Percentiles rank a stretch among this genome's conserved stretches.
These are phyloP conservation scores for Solea solea DNA, from an alignment of 2,113 vertebrate genomes.

Conservation along the genomic window DNA sequence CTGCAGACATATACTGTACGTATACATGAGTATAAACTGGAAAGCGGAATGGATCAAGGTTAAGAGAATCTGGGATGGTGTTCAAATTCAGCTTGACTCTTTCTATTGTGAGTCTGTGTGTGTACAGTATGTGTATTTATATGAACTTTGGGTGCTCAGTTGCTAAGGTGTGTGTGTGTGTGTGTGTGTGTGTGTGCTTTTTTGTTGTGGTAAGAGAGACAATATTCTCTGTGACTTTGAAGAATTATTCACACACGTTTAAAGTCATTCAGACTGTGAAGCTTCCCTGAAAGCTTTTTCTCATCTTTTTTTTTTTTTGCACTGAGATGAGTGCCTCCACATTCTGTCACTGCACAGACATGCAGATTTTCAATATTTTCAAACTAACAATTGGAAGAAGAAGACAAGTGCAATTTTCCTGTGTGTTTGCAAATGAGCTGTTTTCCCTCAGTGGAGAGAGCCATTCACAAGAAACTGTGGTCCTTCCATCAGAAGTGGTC, in stretches of 20 bases:
- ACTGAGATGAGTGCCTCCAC: not conserved
- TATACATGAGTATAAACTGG: constrained; percentile 36
- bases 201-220: constrained; percentile 18
- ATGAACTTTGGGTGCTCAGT: constrained; percentile 14
- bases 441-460: constrained; percentile 50
- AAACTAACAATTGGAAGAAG: not conserved
- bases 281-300: constrained; percentile 16
- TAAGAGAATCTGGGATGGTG: constrained; percentile 68
- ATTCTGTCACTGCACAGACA: not conserved
- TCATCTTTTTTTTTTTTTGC: constrained; percentile 16
- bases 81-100: constrained; percentile 74
- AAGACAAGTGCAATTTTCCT: constrained; percentile 4
- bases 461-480: constrained; percentile 50
- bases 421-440: constrained; percentile 5
- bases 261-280: constrained; percentile 33
- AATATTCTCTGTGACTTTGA: constrained; percentile 55
- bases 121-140: constrained; percentile 2
- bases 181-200: not conserved
- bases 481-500: constrained; percentile 26
- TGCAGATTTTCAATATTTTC: constrained; percentile 11
- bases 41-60: constrained; percentile 57
- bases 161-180: not conserved
- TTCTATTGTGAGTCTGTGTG: constrained; percentile 31
- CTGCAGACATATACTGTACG: constrained; percentile 10
- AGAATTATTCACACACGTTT: constrained; percentile 37